Evolutionary conservation across 2,797 vertebrate species (phyloP), one percentile per base, ranked within the genome.

Genomic region (Peromyscus aztecus): DNA sequence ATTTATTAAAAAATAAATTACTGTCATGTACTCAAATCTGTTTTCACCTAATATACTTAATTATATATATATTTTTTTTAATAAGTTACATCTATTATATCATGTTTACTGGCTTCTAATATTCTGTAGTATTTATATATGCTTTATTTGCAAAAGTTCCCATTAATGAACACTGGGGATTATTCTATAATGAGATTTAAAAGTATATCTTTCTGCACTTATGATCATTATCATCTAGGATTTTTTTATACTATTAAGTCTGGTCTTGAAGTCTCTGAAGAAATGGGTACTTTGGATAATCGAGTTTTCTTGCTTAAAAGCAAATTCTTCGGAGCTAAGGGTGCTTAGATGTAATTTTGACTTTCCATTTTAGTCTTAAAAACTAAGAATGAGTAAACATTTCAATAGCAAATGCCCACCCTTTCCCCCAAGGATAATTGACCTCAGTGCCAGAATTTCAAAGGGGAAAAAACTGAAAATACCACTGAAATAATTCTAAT

Each of bases 351-450:
- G 31, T 84, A 95, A 92, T 95, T 96, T 96, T 94, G 75, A 77
- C 59, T 86, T 88, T 85, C 43, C 27, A 89, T 63, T 91, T 97
- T 77, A 77, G 78, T 94, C 86, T 87, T 77, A 14, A 95, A 90
- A 90, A 92, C 73, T 95, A 91, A 96, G 57, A 96, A 37, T 94
- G 95, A 94, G 80, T 90, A 95, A 96, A 87, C 93, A 87, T 93
- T 34, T 46, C 84, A 94, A 75, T 84, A 91, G 55, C 87, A 17
- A 89, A n/a, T 55, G 52, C n/a, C 84, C 37, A 90, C 34, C 37
- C 83, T 2, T 73, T 46, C 13, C 65, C 1, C 0, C 55, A 55
- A 40, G 89, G 78, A 34, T 91, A 92, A 93, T 94, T 94, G 92
- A 76, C 75, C 31, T 94, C 80, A 34, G 37, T 78, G 52, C 92